Base-by-base conservation (phyloP, 1,140 invertebrate genomes). In the Nebria ingens region DNA sequence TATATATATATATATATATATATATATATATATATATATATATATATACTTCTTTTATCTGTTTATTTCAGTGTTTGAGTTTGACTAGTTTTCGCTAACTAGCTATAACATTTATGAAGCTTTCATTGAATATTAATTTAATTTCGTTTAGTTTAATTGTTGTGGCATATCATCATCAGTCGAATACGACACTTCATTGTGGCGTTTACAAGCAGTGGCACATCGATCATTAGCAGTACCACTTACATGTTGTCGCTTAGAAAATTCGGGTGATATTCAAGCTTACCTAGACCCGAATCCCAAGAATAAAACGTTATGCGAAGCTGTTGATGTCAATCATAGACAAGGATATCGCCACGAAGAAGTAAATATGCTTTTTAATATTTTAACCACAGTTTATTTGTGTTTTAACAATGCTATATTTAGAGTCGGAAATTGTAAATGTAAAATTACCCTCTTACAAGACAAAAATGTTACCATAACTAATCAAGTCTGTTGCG, bases 111-210 rank as follows among this genome's bases (percentile, higher is more conserved):
- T 13, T 17, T 22, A 12, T 3, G 29, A 17, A 12, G 53, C 9
- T 29, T 55, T 21, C 12, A 13, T 3, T 38, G 12, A 11, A 15
- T 20, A 17, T 19, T 49, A 9, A 38, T 34, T 38, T 56, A 21
- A n/a, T n/a, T n/a, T n/a, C n/a, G n/a, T n/a, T n/a, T 67, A 89
- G 81, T 85, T 91, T 63, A 76, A 85, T 55, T 93, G 91, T 64
- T 93, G 91, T 68, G 91, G 89, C 9, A 85, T 91, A 63, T 79
- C 81, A 21, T 82, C 82, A 58, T 82, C 84, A 1, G 76, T 78
- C 49, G 90, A 93, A 76, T 93, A 90, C 69, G 83, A 86, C 58
- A 86, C 85, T 54, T 90, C 89, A 1, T 71, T 82, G 63, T 92
- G 89, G 89, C 78, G 84, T 55, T 71, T 88, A n/a, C 79, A 84